Evolutionary conservation across 2,113 vertebrate genomes (phyloP).

Genomic region (rat (Rattus norvegicus)): GRCr8 NC_086021.1:180024501-180025000

Average conservation of each 20-base stretch:
- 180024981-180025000: background rate
- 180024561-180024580: too few species aligned
- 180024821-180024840: too few species aligned
- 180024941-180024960: background rate
- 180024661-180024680: background rate
- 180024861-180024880: background rate
- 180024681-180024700: background rate
- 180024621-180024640: background rate
- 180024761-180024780: background rate
- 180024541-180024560: background rate
- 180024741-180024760: background rate
- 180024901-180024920: background rate
- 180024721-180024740: background rate
- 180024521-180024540: background rate
- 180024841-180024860: too few species aligned
- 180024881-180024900: background rate
- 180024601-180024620: background rate
- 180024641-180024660: background rate
- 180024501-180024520: background rate
- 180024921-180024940: background rate
- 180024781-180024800: background rate
- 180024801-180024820: background rate
- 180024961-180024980: fast-evolving
- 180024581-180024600: background rate
- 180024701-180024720: background rate